phyloP scores from a whole-genome alignment of 2,888 invertebrate species.

The Eutolmus rufibarbis region DNA sequence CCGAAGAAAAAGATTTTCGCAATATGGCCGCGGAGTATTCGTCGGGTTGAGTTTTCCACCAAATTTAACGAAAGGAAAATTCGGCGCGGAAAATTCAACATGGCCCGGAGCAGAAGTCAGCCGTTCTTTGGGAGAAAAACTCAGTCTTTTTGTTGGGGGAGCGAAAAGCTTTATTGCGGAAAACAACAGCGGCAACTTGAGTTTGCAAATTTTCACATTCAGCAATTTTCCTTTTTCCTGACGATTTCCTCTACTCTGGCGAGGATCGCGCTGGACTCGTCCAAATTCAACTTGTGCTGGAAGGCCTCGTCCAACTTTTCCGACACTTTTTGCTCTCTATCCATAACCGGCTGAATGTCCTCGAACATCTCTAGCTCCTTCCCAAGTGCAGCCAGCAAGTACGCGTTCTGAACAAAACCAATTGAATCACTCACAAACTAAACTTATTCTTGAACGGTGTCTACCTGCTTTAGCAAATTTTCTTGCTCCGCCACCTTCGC shows the following conservation, averaged over 20 bases:
- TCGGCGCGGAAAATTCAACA: conserved; percentile 32
- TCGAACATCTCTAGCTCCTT: conserved; percentile 50
- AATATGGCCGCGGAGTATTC: conserved; percentile 51
- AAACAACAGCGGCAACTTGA: neutral
- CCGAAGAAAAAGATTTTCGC: conserved; percentile 50
- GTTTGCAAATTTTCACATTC: neutral
- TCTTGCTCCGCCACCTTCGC: conserved; percentile 51
- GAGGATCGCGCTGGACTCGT: neutral
- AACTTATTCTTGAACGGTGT: neutral
- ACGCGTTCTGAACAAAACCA: conserved; percentile 49
- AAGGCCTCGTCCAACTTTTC: conserved; percentile 50
- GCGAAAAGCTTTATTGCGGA: neutral
- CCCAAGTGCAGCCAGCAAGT: conserved; percentile 50
- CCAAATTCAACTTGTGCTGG: neutral
- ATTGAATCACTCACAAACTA: neutral
- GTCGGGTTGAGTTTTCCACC: conserved; percentile 32
- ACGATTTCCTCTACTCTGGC: neutral
- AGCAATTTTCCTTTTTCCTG: neutral
- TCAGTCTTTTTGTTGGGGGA: neutral
- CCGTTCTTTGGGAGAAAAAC: neutral
- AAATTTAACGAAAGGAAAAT: conserved; percentile 33
- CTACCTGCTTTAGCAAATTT: conserved; percentile 53
- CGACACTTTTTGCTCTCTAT: conserved; percentile 49
- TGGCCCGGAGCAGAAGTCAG: neutral
- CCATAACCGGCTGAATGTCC: conserved; percentile 46